Evolutionary conservation across 2,797 vertebrate genomes (phyloP).

Genomic region (Morelia viridis): DNA sequence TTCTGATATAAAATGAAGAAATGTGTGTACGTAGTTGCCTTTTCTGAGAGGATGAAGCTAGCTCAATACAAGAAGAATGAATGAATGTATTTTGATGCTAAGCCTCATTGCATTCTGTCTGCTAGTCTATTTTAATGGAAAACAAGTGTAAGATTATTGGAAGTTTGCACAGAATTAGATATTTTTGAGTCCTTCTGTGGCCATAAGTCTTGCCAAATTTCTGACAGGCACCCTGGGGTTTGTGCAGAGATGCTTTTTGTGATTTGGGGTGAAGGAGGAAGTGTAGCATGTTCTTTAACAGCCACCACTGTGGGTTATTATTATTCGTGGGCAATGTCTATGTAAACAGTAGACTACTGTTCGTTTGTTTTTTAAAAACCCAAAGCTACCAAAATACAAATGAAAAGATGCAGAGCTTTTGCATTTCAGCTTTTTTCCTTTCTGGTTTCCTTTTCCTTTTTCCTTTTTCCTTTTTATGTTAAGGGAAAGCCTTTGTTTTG

Average conservation of each 20-base stretch:
- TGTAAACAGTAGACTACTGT: not conserved
- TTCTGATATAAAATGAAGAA: not conserved
- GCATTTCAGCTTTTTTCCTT: not conserved
- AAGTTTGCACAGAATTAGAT: not conserved
- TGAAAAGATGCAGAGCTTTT: not conserved
- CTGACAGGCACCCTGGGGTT: not conserved
- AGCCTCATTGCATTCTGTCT: not conserved
- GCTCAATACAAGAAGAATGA: not conserved
- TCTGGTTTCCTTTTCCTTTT: not conserved
- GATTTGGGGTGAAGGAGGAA: not conserved
- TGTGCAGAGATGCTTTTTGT: not conserved
- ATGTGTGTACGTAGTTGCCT: not conserved
- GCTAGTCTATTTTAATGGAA: not conserved
- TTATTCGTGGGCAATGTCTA: not conserved
- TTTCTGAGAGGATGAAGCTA: not conserved
- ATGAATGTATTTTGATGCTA: not conserved
- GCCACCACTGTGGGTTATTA: not conserved
- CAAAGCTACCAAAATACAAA: not conserved
- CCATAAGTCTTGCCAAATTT: not conserved
- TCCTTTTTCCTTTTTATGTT: not conserved
- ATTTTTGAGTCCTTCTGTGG: not conserved
- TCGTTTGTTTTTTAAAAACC: not conserved
- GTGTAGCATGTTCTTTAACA: not conserved
- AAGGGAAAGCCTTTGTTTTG: not conserved
- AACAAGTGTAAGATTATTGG: not conserved